Evolutionary conservation across 2,888 invertebrate species (phyloP), one percentile per base, ranked within the genome.

Genomic region (Nemotelus nigrinus): DNA sequence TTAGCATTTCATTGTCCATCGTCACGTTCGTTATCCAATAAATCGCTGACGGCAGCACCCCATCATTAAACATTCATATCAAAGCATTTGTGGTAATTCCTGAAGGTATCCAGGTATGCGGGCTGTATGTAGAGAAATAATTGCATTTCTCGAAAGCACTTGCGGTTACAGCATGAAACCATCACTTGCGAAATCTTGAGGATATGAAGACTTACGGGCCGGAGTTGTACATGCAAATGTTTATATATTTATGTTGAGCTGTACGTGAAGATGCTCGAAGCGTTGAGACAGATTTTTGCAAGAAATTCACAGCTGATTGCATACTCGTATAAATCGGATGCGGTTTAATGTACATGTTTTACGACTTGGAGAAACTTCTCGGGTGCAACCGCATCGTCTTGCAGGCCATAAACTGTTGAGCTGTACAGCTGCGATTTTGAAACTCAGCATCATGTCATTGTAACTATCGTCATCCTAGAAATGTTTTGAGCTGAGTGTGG

Each of bases 61-160:
- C 58, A 58, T 4, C 47, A 8, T 64, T 5, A 44, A 41, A 47
- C 39, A 10, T 8, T 1, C 39, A n/a, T 44, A 10, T 2, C n/a
- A 45, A 8, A 47, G 47, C n/a, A 47, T 44, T 67, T 67, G 67
- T 45, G 67, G 67, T 47, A 45, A 47, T 64, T 64, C 64, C 10
- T 8, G 10, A 5, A 41, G 64, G 39, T 6, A 41, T 53, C 10
- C 6, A 53, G 7, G 53, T 53, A 10, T 10, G 10, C 6, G 53
- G 53, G 53, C 1, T 58, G 10, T 5, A 5, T 25, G 44, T 10
- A 64, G 7, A 41, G n/a, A 67, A 67, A 67, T 67, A 67, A 67
- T 67, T 67, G 44, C 67, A 67, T 67, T 47, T 67, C 67, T 67
- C 47, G 5, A 10, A 47, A 67, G 47, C 67, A 45, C 47, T 67